phyloP scores from a whole-genome alignment of 1,140 invertebrate genomes.

The Ostrea edulis region DNA sequence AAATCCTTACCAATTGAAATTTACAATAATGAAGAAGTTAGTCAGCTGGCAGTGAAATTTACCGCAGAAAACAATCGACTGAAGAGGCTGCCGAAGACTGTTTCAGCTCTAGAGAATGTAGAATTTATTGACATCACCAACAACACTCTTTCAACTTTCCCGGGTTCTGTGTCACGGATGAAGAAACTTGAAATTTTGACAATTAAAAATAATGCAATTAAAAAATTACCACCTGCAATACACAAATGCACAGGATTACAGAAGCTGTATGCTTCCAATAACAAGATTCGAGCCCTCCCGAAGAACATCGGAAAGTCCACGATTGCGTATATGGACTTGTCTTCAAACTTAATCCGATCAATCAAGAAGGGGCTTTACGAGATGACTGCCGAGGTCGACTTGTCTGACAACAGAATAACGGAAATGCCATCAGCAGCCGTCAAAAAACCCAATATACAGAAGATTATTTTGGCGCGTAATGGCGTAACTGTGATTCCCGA shows the following conservation, averaged over 20 bases:
- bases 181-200: conserved; percentile 72
- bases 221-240: conserved; percentile 74
- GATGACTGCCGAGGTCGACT: conserved; percentile 68
- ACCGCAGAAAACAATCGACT: conserved; percentile 76
- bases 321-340: conserved; percentile 69
- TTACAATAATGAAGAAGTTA: conserved; percentile 76
- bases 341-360: conserved; percentile 72
- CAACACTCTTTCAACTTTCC: conserved; percentile 72
- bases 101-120: conserved; percentile 69
- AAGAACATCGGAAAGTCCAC: conserved; percentile 75
- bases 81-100: conserved; percentile 71
- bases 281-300: conserved; percentile 71
- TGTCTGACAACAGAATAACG: conserved; percentile 71
- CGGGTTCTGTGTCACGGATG: conserved; percentile 72
- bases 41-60: conserved; percentile 66
- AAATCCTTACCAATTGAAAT: conserved; percentile 75
- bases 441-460: conserved; percentile 75
- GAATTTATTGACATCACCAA: conserved; percentile 74
- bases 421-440: conserved; percentile 70
- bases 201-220: conserved; percentile 75
- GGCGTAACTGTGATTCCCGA: conserved; percentile 72
- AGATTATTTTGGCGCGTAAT: conserved; percentile 74
- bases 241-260: conserved; percentile 72
- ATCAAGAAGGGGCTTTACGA: conserved; percentile 77
- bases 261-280: conserved; percentile 71